A percentile compares a stretch with the other conserved stretches of the same genome.
Conservation (phyloP, 2,888 invertebrate genomes). For the Trichogramma evanescens region DNA sequence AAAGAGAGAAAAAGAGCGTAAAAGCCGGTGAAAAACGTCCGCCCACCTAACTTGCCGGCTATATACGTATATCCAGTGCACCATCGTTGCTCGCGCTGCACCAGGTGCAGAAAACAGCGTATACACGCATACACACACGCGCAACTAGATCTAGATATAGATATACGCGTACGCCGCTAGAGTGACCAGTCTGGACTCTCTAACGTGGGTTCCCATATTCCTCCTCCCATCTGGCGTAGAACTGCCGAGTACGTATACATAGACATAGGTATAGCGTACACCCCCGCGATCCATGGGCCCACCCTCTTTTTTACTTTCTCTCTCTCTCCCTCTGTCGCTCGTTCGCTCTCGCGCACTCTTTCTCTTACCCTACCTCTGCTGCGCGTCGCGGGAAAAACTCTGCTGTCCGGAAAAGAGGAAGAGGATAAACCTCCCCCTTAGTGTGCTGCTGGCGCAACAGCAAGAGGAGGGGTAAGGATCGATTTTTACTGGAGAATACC, state of each 20-base stretch:
- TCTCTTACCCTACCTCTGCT: slow-evolving; percentile 28
- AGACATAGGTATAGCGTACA: neutral
- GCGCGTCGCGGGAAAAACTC: slow-evolving; percentile 21
- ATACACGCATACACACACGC: neutral
- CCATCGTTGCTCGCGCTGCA: neutral
- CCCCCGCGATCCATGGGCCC: slow-evolving; percentile 13
- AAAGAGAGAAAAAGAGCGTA: neutral
- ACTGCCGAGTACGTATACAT: slow-evolving; percentile 10
- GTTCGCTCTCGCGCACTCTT: slow-evolving; percentile 20
- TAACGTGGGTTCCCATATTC: too few species aligned
- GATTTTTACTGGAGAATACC: slow-evolving; percentile 50
- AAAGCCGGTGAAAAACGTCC: slow-evolving; percentile 19
- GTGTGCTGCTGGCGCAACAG: neutral
- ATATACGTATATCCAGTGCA: neutral
- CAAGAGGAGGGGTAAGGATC: slow-evolving; percentile 47
- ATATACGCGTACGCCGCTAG: neutral
- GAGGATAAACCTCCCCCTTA: neutral
- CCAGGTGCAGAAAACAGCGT: slow-evolving; percentile 7
- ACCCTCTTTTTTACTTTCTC: slow-evolving; percentile 20
- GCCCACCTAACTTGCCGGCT: slow-evolving; percentile 20
- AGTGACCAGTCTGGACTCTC: neutral
- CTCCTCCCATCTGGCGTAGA: too few species aligned
- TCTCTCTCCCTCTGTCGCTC: slow-evolving; percentile 14
- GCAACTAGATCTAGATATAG: slow-evolving; percentile 1
- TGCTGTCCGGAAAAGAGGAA: slow-evolving; percentile 19